Evolutionary conservation across 2,888 invertebrate species (phyloP).

Genomic region (Lottia scabra): DNA sequence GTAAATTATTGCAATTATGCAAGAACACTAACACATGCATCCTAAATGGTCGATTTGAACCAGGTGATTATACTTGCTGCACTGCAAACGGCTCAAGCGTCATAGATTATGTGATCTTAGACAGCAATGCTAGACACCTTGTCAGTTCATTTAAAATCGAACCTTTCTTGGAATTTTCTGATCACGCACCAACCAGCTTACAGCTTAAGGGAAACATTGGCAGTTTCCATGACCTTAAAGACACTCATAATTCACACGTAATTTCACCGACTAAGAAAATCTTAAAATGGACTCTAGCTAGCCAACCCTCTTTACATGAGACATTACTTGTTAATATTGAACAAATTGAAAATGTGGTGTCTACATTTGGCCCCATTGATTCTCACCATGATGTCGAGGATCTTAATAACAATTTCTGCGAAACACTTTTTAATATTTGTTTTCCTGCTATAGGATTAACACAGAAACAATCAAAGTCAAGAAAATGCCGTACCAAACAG

Average conservation of each 20-base stretch:
- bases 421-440: background rate
- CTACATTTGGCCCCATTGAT: background rate
- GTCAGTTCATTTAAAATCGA: background rate
- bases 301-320: background rate
- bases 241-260: no score
- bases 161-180: background rate
- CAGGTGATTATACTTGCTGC: background rate
- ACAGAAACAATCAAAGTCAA: background rate
- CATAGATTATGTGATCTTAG: background rate
- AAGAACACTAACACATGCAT: constrained; percentile 1
- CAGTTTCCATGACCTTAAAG: no score
- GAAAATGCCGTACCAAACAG: background rate
- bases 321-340: background rate
- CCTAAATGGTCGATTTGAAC: constrained; percentile 1
- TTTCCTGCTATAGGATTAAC: background rate
- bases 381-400: no score
- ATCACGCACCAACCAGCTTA: background rate
- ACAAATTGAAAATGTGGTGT: background rate
- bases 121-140: background rate
- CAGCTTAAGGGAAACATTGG: no score
- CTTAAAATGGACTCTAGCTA: background rate
- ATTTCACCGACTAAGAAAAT: no score
- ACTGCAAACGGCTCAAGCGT: constrained; percentile 1
- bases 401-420: background rate
- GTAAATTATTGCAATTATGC: constrained; percentile 1